Evolutionary conservation across 2,113 vertebrate genomes (phyloP).

Genomic region (Tiliqua scincoides): DNA sequence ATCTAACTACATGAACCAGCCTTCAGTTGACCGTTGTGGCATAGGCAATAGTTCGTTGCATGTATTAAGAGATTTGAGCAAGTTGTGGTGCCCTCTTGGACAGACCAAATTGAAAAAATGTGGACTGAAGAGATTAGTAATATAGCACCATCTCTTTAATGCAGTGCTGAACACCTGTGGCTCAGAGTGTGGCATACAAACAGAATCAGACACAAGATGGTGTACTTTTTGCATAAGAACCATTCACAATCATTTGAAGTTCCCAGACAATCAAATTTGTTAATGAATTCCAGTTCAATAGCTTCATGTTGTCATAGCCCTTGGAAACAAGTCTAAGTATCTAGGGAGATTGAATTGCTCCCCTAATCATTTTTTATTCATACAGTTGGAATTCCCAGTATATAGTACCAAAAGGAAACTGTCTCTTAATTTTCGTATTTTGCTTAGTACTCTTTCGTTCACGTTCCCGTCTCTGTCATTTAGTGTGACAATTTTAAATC

Average conservation of each 20-base stretch:
- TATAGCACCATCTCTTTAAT: neutral
- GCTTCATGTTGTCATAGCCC: neutral
- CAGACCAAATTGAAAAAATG: neutral
- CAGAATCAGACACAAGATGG: neutral
- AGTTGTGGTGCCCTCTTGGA: neutral
- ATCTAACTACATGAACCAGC: neutral
- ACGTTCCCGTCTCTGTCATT: neutral
- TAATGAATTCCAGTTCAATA: conserved; percentile 1
- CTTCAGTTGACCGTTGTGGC: neutral
- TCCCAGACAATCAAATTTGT: neutral
- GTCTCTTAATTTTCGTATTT: neutral
- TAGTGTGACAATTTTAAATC: neutral
- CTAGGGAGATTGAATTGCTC: neutral
- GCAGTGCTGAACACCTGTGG: neutral
- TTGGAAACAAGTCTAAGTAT: neutral
- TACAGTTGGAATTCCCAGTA: neutral
- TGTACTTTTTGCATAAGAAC: neutral
- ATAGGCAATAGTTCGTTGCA: neutral
- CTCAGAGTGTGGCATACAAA: neutral
- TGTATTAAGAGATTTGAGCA: neutral
- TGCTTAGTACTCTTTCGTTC: neutral
- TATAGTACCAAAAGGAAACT: neutral
- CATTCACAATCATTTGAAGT: neutral
- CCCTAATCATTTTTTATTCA: neutral
- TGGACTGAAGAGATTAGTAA: neutral